Conservation (phyloP, 2,797 vertebrate genomes). For the Siniperca undulata region DNA sequence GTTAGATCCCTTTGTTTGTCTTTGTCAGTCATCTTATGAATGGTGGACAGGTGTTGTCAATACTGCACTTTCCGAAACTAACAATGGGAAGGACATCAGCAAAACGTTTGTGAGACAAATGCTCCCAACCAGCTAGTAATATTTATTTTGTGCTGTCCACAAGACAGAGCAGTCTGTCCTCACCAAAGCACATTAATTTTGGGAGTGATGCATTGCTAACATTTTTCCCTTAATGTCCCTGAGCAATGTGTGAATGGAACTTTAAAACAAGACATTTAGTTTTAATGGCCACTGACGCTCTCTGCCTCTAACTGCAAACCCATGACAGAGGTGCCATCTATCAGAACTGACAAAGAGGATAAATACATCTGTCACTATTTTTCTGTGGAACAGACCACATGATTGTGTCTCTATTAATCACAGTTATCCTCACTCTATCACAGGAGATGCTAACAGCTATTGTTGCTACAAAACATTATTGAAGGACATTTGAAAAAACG, state of each 20-base stretch:
- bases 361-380: constrained; percentile 60
- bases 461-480: constrained; percentile 14
- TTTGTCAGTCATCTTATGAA: constrained; percentile 19
- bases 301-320: constrained; percentile 48
- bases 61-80: constrained; percentile 37
- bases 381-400: constrained; percentile 28
- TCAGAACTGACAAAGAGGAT: constrained; percentile 58
- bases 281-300: constrained; percentile 57
- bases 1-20: constrained; percentile 10
- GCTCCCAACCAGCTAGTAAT: constrained; percentile 27
- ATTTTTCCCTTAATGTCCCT: constrained; percentile 45
- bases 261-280: constrained; percentile 56
- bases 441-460: constrained; percentile 7
- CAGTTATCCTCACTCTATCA: constrained; percentile 12
- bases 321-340: constrained; percentile 53
- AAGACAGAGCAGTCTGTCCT: constrained; percentile 60
- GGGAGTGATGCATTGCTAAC: constrained; percentile 51
- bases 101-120: constrained; percentile 52
- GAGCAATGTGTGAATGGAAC: constrained; percentile 38
- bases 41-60: constrained; percentile 17
- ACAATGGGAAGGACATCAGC: constrained; percentile 34
- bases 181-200: constrained; percentile 40
- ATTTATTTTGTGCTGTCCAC: constrained; percentile 57
- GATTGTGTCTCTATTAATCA: constrained; percentile 54
- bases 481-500: neutral